These are phyloP conservation scores for Parazoanthus darwini DNA, from an alignment of 92 coral and sea anemone genomes.

Conservation along the genomic window DNA sequence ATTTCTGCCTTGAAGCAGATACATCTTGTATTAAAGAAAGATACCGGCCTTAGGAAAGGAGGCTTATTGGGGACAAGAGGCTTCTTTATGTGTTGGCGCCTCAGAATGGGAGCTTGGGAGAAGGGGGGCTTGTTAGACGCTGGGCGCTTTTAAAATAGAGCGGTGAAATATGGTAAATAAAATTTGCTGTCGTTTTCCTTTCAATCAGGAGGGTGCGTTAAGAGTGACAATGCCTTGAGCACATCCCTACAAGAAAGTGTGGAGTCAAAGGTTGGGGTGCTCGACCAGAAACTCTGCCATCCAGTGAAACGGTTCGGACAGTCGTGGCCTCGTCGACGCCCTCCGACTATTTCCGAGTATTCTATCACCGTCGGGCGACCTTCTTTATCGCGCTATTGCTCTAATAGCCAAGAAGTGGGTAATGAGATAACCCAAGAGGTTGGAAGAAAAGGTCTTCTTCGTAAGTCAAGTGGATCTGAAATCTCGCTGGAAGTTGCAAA, in stretches of 20 bases:
- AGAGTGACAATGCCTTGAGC: background rate
- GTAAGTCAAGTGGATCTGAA: background rate
- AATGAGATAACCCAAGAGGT: too few relatives aligned
- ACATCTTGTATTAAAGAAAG: too few relatives aligned
- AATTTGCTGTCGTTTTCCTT: background rate
- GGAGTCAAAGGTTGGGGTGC: background rate
- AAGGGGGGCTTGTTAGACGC: too few relatives aligned
- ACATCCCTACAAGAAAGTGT: background rate
- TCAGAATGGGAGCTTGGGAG: too few relatives aligned
- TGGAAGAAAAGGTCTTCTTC: background rate
- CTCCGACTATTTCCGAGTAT: background rate
- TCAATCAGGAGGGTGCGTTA: background rate
- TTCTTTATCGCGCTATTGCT: background rate
- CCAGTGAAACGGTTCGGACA: background rate
- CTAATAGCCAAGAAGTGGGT: background rate
- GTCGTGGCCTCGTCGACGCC: background rate
- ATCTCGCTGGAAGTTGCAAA: background rate
- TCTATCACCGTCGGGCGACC: background rate
- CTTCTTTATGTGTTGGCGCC: too few relatives aligned
- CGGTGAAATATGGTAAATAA: too few relatives aligned
- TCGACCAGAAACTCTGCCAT: background rate
- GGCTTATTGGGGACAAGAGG: too few relatives aligned
- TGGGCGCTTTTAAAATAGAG: too few relatives aligned
- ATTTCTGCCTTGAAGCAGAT: too few relatives aligned
- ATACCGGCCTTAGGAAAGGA: too few relatives aligned